Evolutionary conservation across 1,140 invertebrate genomes (phyloP).

Genomic region (Acromyrmex heyeri): DNA sequence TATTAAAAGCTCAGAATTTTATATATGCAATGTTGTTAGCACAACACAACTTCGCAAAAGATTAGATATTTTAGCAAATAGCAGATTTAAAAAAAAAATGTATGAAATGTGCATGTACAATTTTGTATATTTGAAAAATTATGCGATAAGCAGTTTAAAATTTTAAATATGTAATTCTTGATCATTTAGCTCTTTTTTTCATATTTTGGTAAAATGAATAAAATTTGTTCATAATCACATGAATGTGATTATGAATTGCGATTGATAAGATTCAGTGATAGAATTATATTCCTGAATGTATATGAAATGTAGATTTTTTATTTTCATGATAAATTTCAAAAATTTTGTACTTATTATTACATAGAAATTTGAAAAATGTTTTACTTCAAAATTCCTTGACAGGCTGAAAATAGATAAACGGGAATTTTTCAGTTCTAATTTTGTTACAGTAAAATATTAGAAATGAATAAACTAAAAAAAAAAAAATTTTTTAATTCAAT

Average conservation of each 20-base stretch:
- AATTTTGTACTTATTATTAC: not conserved
- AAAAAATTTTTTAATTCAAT: conserved; percentile 20
- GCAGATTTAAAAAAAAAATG: not conserved
- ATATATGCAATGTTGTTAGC: not conserved
- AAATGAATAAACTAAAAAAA: not conserved
- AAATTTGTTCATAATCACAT: not conserved
- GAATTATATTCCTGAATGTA: not conserved
- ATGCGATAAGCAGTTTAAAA: not conserved
- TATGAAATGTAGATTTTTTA: not conserved
- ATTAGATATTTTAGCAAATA: not conserved
- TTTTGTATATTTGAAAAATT: not conserved
- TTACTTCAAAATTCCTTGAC: not conserved
- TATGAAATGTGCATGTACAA: not conserved
- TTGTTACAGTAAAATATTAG: conserved; percentile 1
- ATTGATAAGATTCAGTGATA: conserved; percentile 12
- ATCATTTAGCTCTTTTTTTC: not conserved
- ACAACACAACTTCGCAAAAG: not conserved
- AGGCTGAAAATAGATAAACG: not conserved
- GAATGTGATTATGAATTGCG: not conserved
- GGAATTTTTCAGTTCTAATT: not conserved
- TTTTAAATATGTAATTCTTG: not conserved
- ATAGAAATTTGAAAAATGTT: not conserved
- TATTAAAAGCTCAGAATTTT: conserved; percentile 29
- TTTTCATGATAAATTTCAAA: not conserved
- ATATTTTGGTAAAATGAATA: not conserved